Conservation (phyloP, 2,113 vertebrate species). For the Catharus minimus region DNA sequence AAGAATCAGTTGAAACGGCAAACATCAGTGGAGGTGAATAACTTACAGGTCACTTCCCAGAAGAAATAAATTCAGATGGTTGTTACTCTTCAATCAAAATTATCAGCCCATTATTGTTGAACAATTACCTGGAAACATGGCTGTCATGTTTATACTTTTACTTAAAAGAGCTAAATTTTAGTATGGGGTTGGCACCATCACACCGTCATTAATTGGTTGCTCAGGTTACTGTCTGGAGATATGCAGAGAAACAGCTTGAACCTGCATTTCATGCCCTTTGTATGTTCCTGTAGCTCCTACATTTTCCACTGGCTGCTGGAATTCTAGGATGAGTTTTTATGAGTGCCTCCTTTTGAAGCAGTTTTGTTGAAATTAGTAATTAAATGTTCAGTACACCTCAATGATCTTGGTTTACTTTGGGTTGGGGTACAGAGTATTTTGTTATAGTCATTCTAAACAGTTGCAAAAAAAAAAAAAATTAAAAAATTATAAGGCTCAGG, state of each 20-base stretch:
- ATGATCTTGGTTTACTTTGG: not conserved
- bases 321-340: not conserved
- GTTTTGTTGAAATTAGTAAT: not conserved
- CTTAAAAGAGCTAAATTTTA: not conserved
- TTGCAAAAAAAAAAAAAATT: not conserved
- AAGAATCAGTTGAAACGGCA: not conserved
- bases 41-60: not conserved
- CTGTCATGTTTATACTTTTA: not conserved
- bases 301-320: fast-evolving
- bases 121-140: fast-evolving
- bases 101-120: not conserved
- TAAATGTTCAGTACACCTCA: not conserved
- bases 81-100: not conserved
- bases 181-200: fast-evolving
- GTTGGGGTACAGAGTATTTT: not conserved
- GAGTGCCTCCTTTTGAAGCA: not conserved
- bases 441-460: not conserved
- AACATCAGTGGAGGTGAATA: not conserved
- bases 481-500: not conserved
- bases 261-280: not conserved
- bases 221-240: not conserved
- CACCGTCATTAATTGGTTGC: not conserved
- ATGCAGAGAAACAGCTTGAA: not conserved
- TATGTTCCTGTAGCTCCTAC: not conserved
- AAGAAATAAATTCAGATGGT: not conserved